Percentiles rank a stretch among this genome's conserved stretches.
Conservation (phyloP, 1,140 invertebrate genomes). For the Mizuhopecten yessoensis region DNA sequence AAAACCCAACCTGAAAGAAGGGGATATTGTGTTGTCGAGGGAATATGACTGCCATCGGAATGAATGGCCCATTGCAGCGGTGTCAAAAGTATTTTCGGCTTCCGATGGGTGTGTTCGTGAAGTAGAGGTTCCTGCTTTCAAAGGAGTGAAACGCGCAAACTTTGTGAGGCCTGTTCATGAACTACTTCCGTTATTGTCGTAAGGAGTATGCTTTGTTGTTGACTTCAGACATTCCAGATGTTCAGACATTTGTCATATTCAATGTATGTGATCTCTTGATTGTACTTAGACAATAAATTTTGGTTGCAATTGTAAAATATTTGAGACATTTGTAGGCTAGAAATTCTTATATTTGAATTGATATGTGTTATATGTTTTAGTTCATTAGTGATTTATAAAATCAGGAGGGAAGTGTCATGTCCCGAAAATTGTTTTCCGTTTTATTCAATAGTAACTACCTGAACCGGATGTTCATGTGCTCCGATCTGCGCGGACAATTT, state of each 20-base stretch:
- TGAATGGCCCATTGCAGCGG: conserved; percentile 6
- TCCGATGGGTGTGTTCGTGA: conserved; percentile 42
- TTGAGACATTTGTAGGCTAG: too few relatives aligned
- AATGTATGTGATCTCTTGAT: too few relatives aligned
- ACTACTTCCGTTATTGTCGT: conserved; percentile 41
- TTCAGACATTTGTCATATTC: not conserved
- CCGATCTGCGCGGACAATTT: too few relatives aligned
- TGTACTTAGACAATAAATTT: too few relatives aligned
- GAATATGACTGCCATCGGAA: conserved; percentile 7
- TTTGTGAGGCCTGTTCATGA: conserved; percentile 45
- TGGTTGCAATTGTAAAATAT: too few relatives aligned
- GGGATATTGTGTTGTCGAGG: conserved; percentile 50
- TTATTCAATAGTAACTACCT: too few relatives aligned
- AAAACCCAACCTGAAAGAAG: conserved; percentile 49
- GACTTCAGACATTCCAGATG: not conserved
- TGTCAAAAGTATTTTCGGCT: conserved; percentile 42
- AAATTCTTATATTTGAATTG: too few relatives aligned
- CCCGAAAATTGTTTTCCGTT: not conserved
- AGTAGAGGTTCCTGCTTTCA: conserved; percentile 31
- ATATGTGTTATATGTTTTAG: not conserved
- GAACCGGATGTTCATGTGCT: too few relatives aligned
- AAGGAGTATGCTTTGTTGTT: not conserved
- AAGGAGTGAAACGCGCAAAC: not conserved
- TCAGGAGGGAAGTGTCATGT: not conserved
- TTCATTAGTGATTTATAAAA: not conserved